Base-by-base conservation (phyloP, 2,797 vertebrate genomes). In the Hypotaenidia philippensis region DNA sequence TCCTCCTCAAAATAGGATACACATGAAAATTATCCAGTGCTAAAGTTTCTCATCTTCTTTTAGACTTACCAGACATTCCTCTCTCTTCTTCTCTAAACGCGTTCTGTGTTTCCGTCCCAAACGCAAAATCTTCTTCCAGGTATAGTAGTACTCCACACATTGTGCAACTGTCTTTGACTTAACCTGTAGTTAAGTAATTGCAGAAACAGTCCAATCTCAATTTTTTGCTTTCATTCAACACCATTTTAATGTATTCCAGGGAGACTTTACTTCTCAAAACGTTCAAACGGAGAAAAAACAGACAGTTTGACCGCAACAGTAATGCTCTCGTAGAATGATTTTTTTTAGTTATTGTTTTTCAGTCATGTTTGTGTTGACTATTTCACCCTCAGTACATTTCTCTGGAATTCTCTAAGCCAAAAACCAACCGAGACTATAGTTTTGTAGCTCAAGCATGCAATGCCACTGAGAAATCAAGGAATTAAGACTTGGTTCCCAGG, bases 71-170 rank as follows among this genome's bases (percentile, higher is more conserved):
- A 96, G 45, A 36, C 97, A 98, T 41, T 98, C 98, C 1, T 98
- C 98, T 60, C 97, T 97, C 75, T 96, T 96, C n/a, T 98, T 98
- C 7, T 97, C 95, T 40, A 98, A 97, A 20, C 98, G 98, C 17
- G 98, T 98, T 81, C 98, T 97, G 83, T 98, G 98, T 64, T 98
- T 98, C 87, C 97, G 97, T 57, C 98, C 98, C 84, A 98, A 85
- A 50, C 97, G 98, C 94, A 98, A 95, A 32, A 98, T 98, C 89
- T 98, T 99, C 95, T 99, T 99, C 98, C 98, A 99, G 1, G 98
- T 98, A 55, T 99, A 99, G 95, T 99, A 99, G 96, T 98, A 99
- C 95, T 99, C 98, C 74, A 99, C 98, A 49, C 99, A 99, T 64
- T 99, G 98, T 60, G 98, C 97, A 85, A 99, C 94, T 0, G 98